Conservation (phyloP, 2,113 vertebrate genomes). For the Mesocricetus auratus region DNA sequence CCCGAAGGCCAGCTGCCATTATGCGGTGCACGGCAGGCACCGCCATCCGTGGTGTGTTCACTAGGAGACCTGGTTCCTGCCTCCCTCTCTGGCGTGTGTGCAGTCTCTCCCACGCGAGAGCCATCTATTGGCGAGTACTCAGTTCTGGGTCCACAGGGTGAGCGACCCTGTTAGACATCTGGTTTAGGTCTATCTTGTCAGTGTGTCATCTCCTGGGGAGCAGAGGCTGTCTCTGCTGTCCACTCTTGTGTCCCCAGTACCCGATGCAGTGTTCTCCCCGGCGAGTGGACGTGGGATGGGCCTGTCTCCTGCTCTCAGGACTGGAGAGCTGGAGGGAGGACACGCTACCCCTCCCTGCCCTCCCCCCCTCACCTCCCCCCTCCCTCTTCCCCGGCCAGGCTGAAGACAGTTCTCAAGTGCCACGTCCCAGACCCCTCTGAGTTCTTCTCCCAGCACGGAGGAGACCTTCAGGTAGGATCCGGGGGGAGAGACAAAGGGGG, state of each 20-base stretch:
- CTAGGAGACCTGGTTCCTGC: not conserved
- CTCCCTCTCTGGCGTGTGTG: not conserved
- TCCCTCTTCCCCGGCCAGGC: slow-evolving; percentile 77
- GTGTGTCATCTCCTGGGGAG: not conserved
- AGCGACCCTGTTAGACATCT: rapidly evolving
- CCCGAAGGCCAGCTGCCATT: too few relatives aligned
- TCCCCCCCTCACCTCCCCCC: slow-evolving; percentile 10
- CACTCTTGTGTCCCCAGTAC: not conserved
- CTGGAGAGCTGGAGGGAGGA: not conserved
- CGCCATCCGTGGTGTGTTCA: not conserved
- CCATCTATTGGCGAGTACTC: not conserved
- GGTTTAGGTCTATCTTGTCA: not conserved
- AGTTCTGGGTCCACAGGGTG: not conserved
- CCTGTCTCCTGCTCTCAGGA: not conserved
- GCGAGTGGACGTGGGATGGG: rapidly evolving
- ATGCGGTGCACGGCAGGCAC: not conserved
- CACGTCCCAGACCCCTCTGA: slow-evolving; percentile 85
- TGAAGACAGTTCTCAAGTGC: slow-evolving; percentile 86
- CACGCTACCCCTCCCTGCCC: not conserved
- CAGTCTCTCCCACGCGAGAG: not conserved
- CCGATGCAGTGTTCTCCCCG: not conserved
- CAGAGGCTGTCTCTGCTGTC: not conserved
- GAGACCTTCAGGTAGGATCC: slow-evolving; percentile 87
- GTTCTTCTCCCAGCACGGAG: slow-evolving; percentile 87
- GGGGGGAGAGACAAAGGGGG: rapidly evolving